A percentile compares a stretch with the other conserved stretches of the same genome.
Evolutionary conservation across 2,888 invertebrate genomes (phyloP).

Genomic region (Cordilura impudica): DNA sequence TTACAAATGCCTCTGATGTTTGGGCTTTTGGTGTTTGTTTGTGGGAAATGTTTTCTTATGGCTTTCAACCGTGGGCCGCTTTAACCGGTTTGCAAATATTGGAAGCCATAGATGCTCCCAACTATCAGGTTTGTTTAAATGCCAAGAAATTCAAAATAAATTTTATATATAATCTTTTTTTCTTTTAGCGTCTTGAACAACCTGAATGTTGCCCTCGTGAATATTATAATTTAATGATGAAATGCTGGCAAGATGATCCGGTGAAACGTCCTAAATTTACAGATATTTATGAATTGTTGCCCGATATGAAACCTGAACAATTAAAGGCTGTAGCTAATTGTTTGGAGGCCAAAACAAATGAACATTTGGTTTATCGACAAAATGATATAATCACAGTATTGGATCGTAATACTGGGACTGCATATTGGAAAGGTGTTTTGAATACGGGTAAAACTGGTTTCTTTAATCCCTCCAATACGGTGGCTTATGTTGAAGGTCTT

Average conservation of each 20-base stretch:
- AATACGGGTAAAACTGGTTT: constrained; percentile 94
- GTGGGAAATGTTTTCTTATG: constrained; percentile 99
- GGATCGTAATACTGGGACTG: constrained; percentile 86
- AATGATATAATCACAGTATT: constrained; percentile 96
- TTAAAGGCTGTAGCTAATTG: constrained; percentile 86
- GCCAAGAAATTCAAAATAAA: neutral
- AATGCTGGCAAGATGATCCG: constrained; percentile 98
- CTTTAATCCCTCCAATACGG: constrained; percentile 93
- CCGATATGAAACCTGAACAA: constrained; percentile 94
- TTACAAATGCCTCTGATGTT: constrained; percentile 97
- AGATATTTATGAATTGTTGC: constrained; percentile 87
- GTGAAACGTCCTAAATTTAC: constrained; percentile 92
- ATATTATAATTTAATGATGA: constrained; percentile 93
- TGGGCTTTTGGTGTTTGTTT: constrained; percentile 99
- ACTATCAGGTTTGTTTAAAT: constrained; percentile 82
- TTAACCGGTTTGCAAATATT: constrained; percentile 95
- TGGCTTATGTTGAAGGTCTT: constrained; percentile 86
- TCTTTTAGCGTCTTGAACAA: constrained; percentile 87
- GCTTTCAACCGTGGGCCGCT: constrained; percentile 98
- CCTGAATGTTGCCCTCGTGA: constrained; percentile 97
- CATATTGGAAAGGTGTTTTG: constrained; percentile 94
- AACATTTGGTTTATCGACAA: constrained; percentile 89
- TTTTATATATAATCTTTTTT: constrained; percentile 21
- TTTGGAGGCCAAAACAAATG: constrained; percentile 80
- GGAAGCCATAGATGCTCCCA: constrained; percentile 95